A percentile compares a stretch with the other conserved stretches of the same genome.
These are phyloP conservation scores for Panthera uncia DNA, from an alignment of 2,113 vertebrate species.

Conservation along the genomic window DNA sequence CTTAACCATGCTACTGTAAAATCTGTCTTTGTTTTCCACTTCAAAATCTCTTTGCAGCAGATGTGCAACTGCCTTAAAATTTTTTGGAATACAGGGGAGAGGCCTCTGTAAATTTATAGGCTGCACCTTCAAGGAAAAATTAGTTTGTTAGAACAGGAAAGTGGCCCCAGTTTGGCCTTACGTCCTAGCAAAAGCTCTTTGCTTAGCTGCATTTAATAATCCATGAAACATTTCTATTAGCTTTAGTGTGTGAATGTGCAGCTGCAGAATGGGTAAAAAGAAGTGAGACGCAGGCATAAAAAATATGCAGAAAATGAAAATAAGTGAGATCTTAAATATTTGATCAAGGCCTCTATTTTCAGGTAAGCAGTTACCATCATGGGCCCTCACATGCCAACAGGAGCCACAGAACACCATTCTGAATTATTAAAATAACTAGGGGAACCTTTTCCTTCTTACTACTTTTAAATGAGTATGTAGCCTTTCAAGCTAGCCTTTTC, in stretches of 20 bases:
- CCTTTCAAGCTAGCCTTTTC: conserved; percentile 52
- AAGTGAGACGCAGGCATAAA: conserved; percentile 16
- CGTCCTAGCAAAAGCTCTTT: conserved; percentile 61
- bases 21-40: not conserved
- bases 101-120: not conserved
- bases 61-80: not conserved
- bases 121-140: conserved; percentile 24
- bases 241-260: conserved; percentile 42
- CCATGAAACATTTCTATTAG: conserved; percentile 74
- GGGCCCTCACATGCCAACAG: not conserved
- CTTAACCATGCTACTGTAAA: not conserved
- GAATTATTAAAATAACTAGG: conserved; percentile 66
- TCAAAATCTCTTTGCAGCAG: not conserved
- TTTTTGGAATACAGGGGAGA: not conserved
- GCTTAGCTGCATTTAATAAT: conserved; percentile 71
- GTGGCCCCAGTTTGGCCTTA: conserved; percentile 65
- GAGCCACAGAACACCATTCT: conserved; percentile 37
- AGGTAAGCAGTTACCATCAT: conserved; percentile 52
- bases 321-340: conserved; percentile 72
- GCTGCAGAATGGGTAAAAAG: not conserved
- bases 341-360: conserved; percentile 66
- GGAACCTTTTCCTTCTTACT: conserved; percentile 18
- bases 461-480: conserved; percentile 47
- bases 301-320: conserved; percentile 69
- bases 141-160: conserved; percentile 55